Evolutionary conservation across 2,888 invertebrate species (phyloP).

Genomic region (Chalcosyrphus nemorum): DNA sequence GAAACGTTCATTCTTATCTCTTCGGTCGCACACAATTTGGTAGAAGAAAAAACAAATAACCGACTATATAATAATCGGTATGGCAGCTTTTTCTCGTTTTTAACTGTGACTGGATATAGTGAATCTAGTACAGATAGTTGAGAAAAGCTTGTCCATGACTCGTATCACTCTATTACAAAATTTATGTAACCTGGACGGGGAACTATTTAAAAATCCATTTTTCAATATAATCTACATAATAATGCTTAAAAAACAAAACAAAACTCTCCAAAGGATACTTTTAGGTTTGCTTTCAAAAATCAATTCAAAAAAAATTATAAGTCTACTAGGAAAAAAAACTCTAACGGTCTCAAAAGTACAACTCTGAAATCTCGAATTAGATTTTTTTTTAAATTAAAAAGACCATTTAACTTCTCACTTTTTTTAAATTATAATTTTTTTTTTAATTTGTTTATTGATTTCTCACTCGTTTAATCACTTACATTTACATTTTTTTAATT

Average conservation of each 20-base stretch:
- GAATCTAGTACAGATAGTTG: constrained; percentile 19
- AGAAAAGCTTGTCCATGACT: constrained; percentile 28
- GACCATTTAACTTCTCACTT: background rate
- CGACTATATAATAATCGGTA: constrained; percentile 1
- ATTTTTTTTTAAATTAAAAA: background rate
- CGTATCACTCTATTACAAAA: constrained; percentile 15
- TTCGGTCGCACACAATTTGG: constrained; percentile 5
- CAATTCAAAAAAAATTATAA: background rate
- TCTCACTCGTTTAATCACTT: background rate
- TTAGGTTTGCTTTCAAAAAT: background rate
- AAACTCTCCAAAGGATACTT: background rate
- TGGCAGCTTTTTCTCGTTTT: constrained; percentile 15
- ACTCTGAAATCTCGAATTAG: background rate
- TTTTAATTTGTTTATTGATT: background rate
- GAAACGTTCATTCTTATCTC: constrained; percentile 26
- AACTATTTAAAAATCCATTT: background rate
- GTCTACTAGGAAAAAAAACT: background rate
- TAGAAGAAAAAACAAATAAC: background rate
- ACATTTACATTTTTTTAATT: background rate
- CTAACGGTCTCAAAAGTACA: no score
- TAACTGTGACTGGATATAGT: background rate
- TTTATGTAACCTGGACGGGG: constrained; percentile 48
- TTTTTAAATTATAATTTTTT: background rate
- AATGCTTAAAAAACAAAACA: background rate
- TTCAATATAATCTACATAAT: background rate